Evolutionary conservation across 1,140 invertebrate species (phyloP), one percentile per base, ranked within the genome.

Genomic region (Lepidurus couesii): DNA sequence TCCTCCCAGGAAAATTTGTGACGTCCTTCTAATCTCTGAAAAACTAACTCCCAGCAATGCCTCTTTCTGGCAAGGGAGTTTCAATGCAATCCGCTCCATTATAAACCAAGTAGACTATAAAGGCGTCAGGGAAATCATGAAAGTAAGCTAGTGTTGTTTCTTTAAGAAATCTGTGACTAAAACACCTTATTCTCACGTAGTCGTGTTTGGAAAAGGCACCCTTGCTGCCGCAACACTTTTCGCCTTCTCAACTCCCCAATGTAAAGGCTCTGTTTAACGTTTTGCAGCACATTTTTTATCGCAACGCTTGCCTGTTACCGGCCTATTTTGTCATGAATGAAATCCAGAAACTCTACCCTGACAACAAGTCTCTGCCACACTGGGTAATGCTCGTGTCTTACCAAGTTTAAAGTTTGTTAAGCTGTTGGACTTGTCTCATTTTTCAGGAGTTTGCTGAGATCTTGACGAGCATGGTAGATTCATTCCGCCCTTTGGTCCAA

Each of bases 31-130:
- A 9, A 83, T 82, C 8, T 83, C 83, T 81, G 86, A 89, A 43
- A 84, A 85, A 78, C 82, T 90, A 11, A 80, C 82, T 9, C 85
- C 85, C 74, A 81, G 83, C 44, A 85, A 88, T 80, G 82, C 84
- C 44, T 83, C 85, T 6, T 86, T 88, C 81, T 90, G 88, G 96
- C 90, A 93, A 13, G 91, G 92, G 84, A 92, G 91, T 83, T 98
- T 98, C 85, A 88, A 90, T 79, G 86, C 98, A 5, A 92, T 98
- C 73, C 89, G 91, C 81, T 91, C 90, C 83, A 92, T 97, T 79
- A 93, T 98, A 83, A 90, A 91, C 47, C 91, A 92, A 79, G 96
- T 98, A 11, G 95, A 97, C 85, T 98, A 98, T 84, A 98, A 98
- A 87, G 95, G 93, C 74, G 94, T 96, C 1, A 86, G 94, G 81